Conservation (phyloP, 2,797 vertebrate species). For the Scyliorhinus canicula region DNA sequence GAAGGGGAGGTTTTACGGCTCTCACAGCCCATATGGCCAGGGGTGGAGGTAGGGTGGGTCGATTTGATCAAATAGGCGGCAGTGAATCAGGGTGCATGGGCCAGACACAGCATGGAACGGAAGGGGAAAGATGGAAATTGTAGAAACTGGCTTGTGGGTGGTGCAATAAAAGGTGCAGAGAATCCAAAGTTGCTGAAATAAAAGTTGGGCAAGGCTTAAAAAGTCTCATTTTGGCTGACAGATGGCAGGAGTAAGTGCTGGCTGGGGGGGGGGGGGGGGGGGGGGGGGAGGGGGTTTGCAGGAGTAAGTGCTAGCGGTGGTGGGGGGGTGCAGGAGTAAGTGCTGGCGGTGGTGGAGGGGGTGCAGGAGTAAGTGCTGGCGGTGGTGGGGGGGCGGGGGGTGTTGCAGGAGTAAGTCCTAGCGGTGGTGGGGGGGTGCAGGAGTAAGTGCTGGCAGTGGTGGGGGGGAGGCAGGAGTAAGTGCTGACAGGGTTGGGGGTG, state of each 20-base stretch:
- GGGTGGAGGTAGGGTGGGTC: neutral
- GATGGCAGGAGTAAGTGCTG: no score
- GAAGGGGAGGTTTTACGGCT: neutral
- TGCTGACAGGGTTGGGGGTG: neutral
- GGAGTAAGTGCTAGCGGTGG: no score
- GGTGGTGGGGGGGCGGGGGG: neutral
- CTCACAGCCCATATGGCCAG: no score
- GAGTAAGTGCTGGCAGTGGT: no score
- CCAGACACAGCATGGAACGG: neutral
- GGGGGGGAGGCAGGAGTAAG: no score
- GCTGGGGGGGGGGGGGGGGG: no score
- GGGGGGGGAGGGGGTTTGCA: no score
- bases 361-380: no score
- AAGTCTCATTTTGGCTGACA: neutral
- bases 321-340: neutral
- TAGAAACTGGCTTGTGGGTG: neutral
- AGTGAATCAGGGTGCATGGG: neutral
- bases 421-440: neutral
- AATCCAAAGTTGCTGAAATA: neutral
- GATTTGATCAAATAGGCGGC: neutral
- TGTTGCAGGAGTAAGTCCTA: no score
- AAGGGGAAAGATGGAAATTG: neutral
- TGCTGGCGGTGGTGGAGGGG: no score
- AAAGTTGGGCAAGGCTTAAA: neutral
- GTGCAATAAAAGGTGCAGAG: neutral